phyloP scores from a whole-genome alignment of 2,888 invertebrate species.

The Pachycephus smyrnensis region DNA sequence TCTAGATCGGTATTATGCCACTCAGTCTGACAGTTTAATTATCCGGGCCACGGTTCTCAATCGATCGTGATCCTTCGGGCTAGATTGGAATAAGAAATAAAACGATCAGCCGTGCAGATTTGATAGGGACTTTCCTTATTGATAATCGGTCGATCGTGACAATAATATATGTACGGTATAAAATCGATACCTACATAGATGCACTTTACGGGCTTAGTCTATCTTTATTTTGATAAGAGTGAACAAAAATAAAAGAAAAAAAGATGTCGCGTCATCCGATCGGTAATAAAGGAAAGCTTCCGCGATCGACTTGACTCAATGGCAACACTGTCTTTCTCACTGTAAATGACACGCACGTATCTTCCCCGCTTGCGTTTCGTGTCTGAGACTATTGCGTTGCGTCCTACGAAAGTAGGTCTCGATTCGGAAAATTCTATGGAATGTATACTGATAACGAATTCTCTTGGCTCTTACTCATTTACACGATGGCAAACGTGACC shows the following conservation, averaged over 20 bases:
- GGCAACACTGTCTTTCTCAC: not conserved
- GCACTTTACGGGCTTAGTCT: not conserved
- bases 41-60: not conserved
- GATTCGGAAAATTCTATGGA: slow-evolving; percentile 48
- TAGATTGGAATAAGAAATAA: not conserved
- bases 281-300: not conserved
- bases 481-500: not conserved
- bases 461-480: not conserved
- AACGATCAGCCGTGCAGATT: not conserved
- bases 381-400: slow-evolving; percentile 24
- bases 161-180: not conserved
- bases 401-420: slow-evolving; percentile 43
- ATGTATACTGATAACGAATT: slow-evolving; percentile 9
- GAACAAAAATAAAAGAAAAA: not conserved
- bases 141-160: not conserved
- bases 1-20: not conserved
- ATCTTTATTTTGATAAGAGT: not conserved
- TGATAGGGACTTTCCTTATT: not conserved
- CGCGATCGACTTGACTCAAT: not conserved
- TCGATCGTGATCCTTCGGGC: not conserved
- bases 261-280: slow-evolving; percentile 22
- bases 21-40: not conserved
- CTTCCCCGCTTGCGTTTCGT: not conserved
- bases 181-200: not conserved
- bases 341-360: not conserved